These are phyloP conservation scores for Odocoileus virginianus DNA, from an alignment of 2,113 vertebrate species.

Conservation along the genomic window DNA sequence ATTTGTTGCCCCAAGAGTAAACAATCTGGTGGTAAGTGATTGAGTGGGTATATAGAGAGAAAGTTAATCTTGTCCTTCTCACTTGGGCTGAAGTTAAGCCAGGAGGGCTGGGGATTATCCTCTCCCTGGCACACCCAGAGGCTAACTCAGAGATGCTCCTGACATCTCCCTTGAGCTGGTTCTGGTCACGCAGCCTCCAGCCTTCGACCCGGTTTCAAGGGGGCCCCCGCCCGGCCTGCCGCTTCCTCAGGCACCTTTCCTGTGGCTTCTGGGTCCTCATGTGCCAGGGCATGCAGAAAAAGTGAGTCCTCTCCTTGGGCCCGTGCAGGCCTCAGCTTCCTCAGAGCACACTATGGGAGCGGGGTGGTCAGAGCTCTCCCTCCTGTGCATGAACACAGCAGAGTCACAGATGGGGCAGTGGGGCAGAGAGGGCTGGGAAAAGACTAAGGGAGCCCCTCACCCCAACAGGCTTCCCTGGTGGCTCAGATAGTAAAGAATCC, in stretches of 20 bases:
- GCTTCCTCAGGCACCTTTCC: background rate
- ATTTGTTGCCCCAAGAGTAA: background rate
- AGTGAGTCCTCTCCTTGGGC: background rate
- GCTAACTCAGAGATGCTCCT: background rate
- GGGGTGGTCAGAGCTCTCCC: background rate
- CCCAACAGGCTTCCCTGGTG: background rate
- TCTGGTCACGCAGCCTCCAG: background rate
- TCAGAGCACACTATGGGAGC: fast-evolving
- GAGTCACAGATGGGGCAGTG: background rate
- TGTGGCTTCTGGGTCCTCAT: background rate
- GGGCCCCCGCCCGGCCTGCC: background rate
- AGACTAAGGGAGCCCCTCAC: background rate
- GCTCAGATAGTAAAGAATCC: background rate
- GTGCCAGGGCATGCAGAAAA: background rate
- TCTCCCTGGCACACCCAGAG: background rate
- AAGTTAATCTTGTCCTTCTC: too few relatives aligned
- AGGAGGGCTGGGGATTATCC: background rate
- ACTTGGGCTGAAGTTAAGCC: background rate
- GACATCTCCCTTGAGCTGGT: too few relatives aligned
- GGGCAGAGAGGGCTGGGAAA: background rate
- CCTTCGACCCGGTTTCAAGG: fast-evolving
- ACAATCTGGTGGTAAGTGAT: background rate
- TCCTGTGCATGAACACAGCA: background rate
- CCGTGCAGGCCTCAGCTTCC: background rate
- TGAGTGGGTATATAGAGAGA: too few relatives aligned